Percentiles rank a stretch among this genome's conserved stretches.
These are phyloP conservation scores for Pseudolaguvia tuberculata DNA, from an alignment of 2,113 vertebrate species.

Conservation along the genomic window DNA sequence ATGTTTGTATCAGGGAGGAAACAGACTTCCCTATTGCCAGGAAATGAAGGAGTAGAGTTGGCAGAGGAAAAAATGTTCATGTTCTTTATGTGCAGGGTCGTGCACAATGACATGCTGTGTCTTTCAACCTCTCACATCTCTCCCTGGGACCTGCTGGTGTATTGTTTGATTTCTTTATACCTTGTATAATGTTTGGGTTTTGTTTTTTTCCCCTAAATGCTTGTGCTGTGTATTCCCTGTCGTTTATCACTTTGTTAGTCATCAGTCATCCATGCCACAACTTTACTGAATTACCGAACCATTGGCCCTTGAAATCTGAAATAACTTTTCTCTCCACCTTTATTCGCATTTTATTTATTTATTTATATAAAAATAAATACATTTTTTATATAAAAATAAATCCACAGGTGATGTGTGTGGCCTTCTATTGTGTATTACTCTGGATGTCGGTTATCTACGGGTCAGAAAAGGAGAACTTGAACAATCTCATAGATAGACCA, in stretches of 20 bases:
- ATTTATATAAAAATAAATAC: neutral
- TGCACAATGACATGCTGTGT: conserved; percentile 9
- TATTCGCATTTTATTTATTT: neutral
- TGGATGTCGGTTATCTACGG: conserved; percentile 33
- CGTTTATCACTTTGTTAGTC: conserved; percentile 15
- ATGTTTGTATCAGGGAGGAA: conserved; percentile 51
- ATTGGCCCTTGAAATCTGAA: neutral
- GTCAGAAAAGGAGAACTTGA: neutral
- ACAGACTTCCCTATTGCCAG: conserved; percentile 46
- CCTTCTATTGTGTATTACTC: neutral
- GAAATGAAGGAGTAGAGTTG: conserved; percentile 38
- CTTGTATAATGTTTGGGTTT: neutral
- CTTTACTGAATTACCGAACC: neutral
- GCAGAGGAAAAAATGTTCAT: conserved; percentile 23
- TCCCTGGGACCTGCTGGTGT: conserved; percentile 1
- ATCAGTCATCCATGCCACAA: neutral
- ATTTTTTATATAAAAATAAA: neutral
- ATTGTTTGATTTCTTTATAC: neutral
- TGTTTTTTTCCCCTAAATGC: neutral
- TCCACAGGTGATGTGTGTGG: neutral
- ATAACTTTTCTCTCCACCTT: neutral
- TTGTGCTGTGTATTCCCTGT: neutral
- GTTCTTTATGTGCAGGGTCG: conserved; percentile 15
- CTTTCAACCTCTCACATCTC: conserved; percentile 6
- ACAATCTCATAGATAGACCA: conserved; percentile 3